Evolutionary conservation across 30 jellyfish, hydroid and myxozoan species (phyloP), one percentile per base, ranked within the genome.

Genomic region (Hydra vulgaris): DNA sequence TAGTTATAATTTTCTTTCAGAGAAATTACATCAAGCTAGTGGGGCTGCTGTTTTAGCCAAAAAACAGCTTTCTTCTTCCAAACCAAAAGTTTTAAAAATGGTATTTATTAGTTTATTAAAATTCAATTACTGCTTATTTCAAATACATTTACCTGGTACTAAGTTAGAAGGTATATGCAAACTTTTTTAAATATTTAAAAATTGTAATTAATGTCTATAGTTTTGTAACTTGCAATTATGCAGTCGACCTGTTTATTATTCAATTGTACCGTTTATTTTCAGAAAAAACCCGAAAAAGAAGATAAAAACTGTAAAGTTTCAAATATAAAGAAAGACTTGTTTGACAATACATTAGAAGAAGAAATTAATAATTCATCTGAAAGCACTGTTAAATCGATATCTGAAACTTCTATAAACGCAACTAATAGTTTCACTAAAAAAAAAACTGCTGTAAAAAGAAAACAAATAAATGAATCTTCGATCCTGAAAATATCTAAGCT

Each of bases 31-130:
- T 82, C 94, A 86, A 54, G 98, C 98, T 15, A 84, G 96, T 83
- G 95, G 95, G 16, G 98, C 96, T 16, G 98, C 98, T 15, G 95
- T 95, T n/a, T 61, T 86, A 82, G 96, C 98, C 18, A 91, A 91
- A 81, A 91, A 91, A 79, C 97, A 90, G 74, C 25, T 86, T 82
- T 68, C 66, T 27, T 94, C 83, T 24, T 16, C 76, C 27, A 90
- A 86, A 54, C 95, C 83, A 53, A 90, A 90, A 78, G 84, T 81
- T 15, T 73, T 88, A 17, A 82, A 80, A 71, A 87, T 84, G 93
- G 96, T 89, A 74, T 18, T 80, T 8, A 25, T 17, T 52, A 12
- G 12, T 70, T 22, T 8, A 8, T 0, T n/a, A n/a, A n/a, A n/a
- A n/a, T n/a, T n/a, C n/a, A n/a, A n/a, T n/a, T n/a, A n/a, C n/a